Evolutionary conservation across 2,113 vertebrate species (phyloP).

Genomic region (Epinephelus lanceolatus): DNA sequence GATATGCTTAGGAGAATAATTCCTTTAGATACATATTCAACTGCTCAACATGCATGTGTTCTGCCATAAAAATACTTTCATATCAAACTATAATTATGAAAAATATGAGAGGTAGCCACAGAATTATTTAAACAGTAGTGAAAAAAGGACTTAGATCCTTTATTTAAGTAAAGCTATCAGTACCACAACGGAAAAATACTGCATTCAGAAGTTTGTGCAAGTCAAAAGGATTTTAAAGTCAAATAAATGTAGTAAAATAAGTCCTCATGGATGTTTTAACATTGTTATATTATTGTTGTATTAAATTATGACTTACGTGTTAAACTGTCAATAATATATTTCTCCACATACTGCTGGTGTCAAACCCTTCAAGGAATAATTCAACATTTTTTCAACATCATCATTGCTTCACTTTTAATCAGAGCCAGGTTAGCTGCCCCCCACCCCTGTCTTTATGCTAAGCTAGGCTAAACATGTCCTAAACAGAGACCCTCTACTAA

Average conservation of each 20-base stretch:
- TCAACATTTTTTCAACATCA: constrained; percentile 19
- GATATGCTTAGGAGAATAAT: background rate
- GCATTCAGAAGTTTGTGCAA: constrained; percentile 2
- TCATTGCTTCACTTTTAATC: background rate
- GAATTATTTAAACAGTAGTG: constrained; percentile 1
- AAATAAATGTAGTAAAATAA: constrained; percentile 17
- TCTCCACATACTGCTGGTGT: constrained; percentile 8
- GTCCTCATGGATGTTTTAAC: background rate
- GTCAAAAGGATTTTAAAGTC: background rate
- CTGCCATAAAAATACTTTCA: constrained; percentile 1
- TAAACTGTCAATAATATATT: background rate
- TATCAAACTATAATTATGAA: background rate
- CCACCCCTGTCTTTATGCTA: background rate
- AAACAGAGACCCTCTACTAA: background rate
- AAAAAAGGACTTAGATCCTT: background rate
- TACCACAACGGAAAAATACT: constrained; percentile 13
- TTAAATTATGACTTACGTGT: constrained; percentile 6
- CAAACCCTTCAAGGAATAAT: constrained; percentile 5
- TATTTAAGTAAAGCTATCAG: constrained; percentile 28
- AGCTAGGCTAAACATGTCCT: background rate
- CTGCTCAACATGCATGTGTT: background rate
- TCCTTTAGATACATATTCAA: background rate
- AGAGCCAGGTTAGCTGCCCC: background rate
- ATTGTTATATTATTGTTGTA: constrained; percentile 12
- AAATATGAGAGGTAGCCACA: background rate